These are phyloP conservation scores for Anorthoa munda DNA, from an alignment of 2,888 invertebrate genomes.

Conservation along the genomic window DNA sequence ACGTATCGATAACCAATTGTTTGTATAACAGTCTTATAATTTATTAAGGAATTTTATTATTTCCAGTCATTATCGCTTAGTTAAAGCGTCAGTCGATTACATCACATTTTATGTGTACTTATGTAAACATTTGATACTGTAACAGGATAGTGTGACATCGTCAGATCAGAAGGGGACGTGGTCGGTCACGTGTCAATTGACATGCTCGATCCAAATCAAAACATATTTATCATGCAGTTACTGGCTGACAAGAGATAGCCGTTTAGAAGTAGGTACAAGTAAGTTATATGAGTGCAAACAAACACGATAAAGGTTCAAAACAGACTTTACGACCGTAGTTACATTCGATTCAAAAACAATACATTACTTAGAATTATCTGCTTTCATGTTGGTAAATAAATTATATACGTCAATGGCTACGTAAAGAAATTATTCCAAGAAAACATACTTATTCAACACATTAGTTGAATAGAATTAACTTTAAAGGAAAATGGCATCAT, in stretches of 20 bases:
- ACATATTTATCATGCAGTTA: conserved; percentile 68
- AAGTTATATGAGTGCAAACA: conserved; percentile 71
- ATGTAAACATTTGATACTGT: conserved; percentile 52
- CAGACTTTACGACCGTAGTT: conserved; percentile 61
- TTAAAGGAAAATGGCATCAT: conserved; percentile 30
- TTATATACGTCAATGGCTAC: conserved; percentile 33
- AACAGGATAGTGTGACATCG: conserved; percentile 39
- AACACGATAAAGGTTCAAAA: conserved; percentile 82
- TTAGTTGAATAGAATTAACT: conserved; percentile 33
- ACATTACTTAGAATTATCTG: conserved; percentile 49
- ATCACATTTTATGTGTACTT: conserved; percentile 44
- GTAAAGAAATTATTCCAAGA: conserved; percentile 31
- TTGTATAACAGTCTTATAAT: conserved; percentile 18
- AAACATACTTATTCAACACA: conserved; percentile 35
- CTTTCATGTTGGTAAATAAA: conserved; percentile 35
- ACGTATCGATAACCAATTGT: conserved; percentile 24
- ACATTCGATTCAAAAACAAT: conserved; percentile 68
- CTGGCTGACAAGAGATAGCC: conserved; percentile 66
- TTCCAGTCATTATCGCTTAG: conserved; percentile 36
- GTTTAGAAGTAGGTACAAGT: conserved; percentile 67
- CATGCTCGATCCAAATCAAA: conserved; percentile 61
- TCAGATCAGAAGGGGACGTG: conserved; percentile 43
- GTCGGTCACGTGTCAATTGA: conserved; percentile 68
- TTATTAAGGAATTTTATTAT: conserved; percentile 18
- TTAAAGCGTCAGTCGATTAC: conserved; percentile 44